phyloP scores from a whole-genome alignment of 2,888 invertebrate genomes.

The Penaeus monodon region DNA sequence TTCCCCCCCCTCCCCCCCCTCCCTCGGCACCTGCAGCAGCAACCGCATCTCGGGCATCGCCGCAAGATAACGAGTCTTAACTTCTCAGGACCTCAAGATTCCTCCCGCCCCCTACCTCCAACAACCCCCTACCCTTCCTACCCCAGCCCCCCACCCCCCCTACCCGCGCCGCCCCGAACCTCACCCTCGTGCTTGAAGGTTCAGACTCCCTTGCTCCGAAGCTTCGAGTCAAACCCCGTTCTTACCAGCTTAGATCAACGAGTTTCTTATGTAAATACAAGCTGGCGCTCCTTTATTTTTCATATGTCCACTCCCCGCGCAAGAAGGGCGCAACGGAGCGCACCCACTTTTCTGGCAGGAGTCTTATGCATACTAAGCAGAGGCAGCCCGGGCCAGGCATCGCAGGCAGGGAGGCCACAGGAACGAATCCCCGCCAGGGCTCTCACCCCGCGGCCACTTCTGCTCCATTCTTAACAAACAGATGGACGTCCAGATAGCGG shows the following conservation, averaged over 20 bases:
- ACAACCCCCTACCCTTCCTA: not conserved
- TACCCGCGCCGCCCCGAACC: too few species aligned
- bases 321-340: slow-evolving; percentile 26
- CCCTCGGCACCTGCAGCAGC: too few species aligned
- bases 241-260: slow-evolving; percentile 54
- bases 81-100: not conserved
- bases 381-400: not conserved
- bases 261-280: slow-evolving; percentile 52
- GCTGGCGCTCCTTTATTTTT: slow-evolving; percentile 52
- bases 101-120: not conserved
- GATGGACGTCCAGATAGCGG: too few species aligned
- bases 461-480: too few species aligned
- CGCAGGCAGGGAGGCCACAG: not conserved
- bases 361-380: slow-evolving; percentile 58
- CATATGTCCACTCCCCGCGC: slow-evolving; percentile 52
- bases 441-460: not conserved
- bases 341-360: slow-evolving; percentile 51
- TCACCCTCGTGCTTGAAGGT: too few species aligned
- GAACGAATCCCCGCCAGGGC: not conserved
- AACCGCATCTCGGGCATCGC: too few species aligned
- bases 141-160: too few species aligned
- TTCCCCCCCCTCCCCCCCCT: too few species aligned
- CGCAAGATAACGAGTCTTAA: too few species aligned
- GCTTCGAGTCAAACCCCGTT: slow-evolving; percentile 49
- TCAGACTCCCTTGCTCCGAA: too few species aligned